phyloP scores from a whole-genome alignment of 2,113 vertebrate species.

The Brachyhypopomus occidentalis region DNA sequence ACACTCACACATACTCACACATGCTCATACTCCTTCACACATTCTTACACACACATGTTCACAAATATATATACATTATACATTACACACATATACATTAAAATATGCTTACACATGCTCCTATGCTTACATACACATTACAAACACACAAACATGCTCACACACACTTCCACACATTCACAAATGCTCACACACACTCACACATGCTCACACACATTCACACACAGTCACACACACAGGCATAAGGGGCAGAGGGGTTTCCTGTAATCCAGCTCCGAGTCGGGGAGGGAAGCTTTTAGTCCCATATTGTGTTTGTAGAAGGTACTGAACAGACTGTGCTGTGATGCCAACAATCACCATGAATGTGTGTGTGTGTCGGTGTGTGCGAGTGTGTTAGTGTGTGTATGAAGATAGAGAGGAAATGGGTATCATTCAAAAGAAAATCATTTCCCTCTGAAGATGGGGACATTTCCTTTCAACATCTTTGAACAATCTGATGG shows the following conservation, averaged over 20 bases:
- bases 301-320: background rate
- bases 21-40: background rate
- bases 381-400: slow-evolving; percentile 8
- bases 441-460: slow-evolving; percentile 43
- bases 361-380: slow-evolving; percentile 7
- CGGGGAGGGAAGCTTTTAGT: too few relatives aligned
- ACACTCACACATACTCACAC: background rate
- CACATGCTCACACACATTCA: too few relatives aligned
- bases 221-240: too few relatives aligned
- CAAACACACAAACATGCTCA: background rate
- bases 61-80: too few relatives aligned
- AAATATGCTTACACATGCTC: background rate
- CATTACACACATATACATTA: too few relatives aligned
- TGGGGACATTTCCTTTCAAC: slow-evolving; percentile 30
- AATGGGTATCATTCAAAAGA: slow-evolving; percentile 24
- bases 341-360: too few relatives aligned
- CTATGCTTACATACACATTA: too few relatives aligned
- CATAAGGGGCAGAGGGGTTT: too few relatives aligned
- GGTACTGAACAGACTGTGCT: too few relatives aligned
- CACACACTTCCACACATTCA: background rate
- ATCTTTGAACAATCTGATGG: background rate
- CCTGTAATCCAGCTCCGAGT: too few relatives aligned
- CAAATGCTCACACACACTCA: background rate
- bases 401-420: slow-evolving; percentile 9
- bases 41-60: too few relatives aligned